Base-by-base conservation (phyloP, 2,888 invertebrate species). In the Helobdella robusta region DNA sequence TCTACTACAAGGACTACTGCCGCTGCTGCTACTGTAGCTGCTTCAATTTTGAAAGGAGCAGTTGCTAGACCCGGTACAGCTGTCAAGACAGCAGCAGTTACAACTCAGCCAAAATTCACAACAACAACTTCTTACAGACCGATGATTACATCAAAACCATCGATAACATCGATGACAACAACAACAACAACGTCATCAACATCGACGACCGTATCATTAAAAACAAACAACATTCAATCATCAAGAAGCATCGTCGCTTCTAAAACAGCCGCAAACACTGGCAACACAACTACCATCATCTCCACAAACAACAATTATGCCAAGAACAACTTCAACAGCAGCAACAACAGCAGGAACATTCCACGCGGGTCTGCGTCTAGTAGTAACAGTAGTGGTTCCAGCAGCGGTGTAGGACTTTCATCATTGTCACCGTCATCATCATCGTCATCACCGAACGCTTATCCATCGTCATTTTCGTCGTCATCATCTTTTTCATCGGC, bases 381-480 rank as follows among this genome's bases (percentile, higher is more conserved):
- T 32, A 56, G 56, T 32, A 56, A 56, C 56, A 56, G 56, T 28
- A 56, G 56, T 32, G 32, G 56, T 18, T 56, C 30, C 56, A 56
- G 56, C 28, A 56, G 56, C 32, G 56, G 56, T n/a, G 32, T 56
- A 1, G 56, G 56, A n/a, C 28, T 56, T 32, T 56, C 56, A 32
- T 56, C 56, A 15, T 30, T 30, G 11, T 28, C 32, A 5, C 56
- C 56, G 25, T 56, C 56, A 2, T 56, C 56, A 8, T 56, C 56
- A 4, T 28, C 56, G 6, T 56, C 56, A 8, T 56, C 56, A 5
- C 32, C 56, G 30, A 56, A 56, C 32, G 56, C 56, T 28, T 30
- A 28, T 2, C 32, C 56, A 4, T 56, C 56, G 30, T 28, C 28
- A 56, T 56, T 32, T 56, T 30, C 56, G 2, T 56, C 56, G 4